These are phyloP conservation scores for Brachyptera putata DNA, from an alignment of 2,888 invertebrate genomes.

Conservation along the genomic window DNA sequence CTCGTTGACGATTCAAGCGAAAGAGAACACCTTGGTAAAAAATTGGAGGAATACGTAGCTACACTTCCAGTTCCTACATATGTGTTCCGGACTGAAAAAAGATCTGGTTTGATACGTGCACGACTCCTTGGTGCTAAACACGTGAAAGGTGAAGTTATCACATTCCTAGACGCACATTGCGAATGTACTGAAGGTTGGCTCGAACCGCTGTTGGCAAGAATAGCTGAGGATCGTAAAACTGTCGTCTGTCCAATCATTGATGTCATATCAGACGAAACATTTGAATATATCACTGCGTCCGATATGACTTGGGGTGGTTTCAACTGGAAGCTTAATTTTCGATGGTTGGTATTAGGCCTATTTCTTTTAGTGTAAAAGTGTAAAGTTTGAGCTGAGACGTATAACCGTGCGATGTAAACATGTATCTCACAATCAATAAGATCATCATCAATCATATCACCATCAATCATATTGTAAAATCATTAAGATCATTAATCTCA, in stretches of 20 bases:
- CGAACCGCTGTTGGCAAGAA: conserved; percentile 87
- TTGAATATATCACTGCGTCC: conserved; percentile 97
- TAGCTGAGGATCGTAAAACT: conserved; percentile 85
- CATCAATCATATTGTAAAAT: too few relatives aligned
- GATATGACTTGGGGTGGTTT: conserved; percentile 99
- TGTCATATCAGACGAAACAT: conserved; percentile 97
- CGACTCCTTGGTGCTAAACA: conserved; percentile 90
- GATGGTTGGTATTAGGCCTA: conserved; percentile 65
- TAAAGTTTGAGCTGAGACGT: too few relatives aligned
- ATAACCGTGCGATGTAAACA: too few relatives aligned
- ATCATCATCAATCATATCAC: too few relatives aligned
- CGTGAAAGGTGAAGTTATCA: conserved; percentile 87
- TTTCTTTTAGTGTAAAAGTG: neutral
- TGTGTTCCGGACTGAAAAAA: conserved; percentile 83
- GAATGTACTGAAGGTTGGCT: conserved; percentile 99
- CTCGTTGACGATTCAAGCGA: conserved; percentile 87
- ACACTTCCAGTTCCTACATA: conserved; percentile 80
- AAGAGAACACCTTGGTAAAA: conserved; percentile 81
- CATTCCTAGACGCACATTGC: conserved; percentile 97
- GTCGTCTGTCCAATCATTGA: conserved; percentile 99
- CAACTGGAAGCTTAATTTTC: conserved; percentile 99
- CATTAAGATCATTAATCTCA: too few relatives aligned
- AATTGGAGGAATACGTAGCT: conserved; percentile 85
- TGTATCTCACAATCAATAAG: too few relatives aligned
- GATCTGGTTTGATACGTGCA: conserved; percentile 95